These are phyloP conservation scores for Trachelus stipa DNA, from an alignment of 2,888 invertebrate species.

Conservation along the genomic window DNA sequence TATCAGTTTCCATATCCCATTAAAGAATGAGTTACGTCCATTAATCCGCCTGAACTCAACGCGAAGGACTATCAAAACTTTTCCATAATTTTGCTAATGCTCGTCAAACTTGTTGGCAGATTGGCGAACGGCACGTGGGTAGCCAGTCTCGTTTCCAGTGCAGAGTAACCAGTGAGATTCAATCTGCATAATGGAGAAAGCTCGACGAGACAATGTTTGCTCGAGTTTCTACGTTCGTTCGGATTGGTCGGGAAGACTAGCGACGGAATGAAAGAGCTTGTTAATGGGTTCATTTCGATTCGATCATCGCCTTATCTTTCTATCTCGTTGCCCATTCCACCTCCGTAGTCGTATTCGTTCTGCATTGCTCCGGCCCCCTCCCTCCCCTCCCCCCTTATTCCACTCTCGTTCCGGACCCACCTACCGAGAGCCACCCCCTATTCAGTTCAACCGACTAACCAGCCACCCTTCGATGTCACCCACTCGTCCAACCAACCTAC, in stretches of 20 bases:
- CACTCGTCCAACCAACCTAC: conserved; percentile 3
- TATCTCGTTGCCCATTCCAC: conserved; percentile 28
- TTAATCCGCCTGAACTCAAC: conserved; percentile 24
- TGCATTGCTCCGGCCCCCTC: neutral
- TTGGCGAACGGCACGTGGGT: neutral
- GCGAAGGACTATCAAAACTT: conserved; percentile 39
- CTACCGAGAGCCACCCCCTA: conserved; percentile 16
- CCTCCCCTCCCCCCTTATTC: neutral
- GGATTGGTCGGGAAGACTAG: conserved; percentile 24
- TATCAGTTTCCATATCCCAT: neutral
- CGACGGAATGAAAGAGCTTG: conserved; percentile 56
- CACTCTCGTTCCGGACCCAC: neutral
- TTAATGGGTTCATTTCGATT: conserved; percentile 64
- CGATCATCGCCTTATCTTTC: conserved; percentile 57
- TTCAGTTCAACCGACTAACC: conserved; percentile 2
- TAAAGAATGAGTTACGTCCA: conserved; percentile 12
- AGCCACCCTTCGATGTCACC: neutral
- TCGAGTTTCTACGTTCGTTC: conserved; percentile 39
- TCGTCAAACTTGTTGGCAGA: neutral
- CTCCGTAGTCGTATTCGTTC: neutral
- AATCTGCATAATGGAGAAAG: conserved; percentile 66
- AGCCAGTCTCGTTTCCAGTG: conserved; percentile 14
- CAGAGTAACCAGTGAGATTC: conserved; percentile 55
- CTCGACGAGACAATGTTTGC: conserved; percentile 62
- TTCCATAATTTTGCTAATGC: conserved; percentile 35